These are phyloP conservation scores for Mixornis gularis DNA, from an alignment of 2,113 vertebrate genomes.

Conservation along the genomic window DNA sequence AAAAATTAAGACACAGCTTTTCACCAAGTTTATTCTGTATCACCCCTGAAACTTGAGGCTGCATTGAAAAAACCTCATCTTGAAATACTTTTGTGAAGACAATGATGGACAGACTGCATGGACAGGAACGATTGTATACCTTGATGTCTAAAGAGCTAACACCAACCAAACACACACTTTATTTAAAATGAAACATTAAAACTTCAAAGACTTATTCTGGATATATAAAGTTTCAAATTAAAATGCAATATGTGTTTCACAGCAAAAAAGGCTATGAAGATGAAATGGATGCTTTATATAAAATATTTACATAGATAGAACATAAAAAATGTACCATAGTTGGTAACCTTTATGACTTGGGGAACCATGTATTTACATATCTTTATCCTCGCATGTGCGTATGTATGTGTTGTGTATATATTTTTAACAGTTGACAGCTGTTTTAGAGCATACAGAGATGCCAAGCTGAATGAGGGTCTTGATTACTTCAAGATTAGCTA, in stretches of 20 bases:
- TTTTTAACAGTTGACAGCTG: constrained; percentile 89
- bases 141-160: neutral
- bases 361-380: constrained; percentile 78
- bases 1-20: neutral
- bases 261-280: constrained; percentile 52
- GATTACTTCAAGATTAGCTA: constrained; percentile 91
- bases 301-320: constrained; percentile 76
- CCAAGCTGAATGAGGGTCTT: constrained; percentile 85
- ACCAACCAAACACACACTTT: neutral
- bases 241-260: constrained; percentile 66
- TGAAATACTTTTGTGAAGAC: neutral
- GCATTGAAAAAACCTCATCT: neutral
- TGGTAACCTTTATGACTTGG: constrained; percentile 77
- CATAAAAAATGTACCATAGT: constrained; percentile 68
- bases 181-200: constrained; percentile 31
- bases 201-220: constrained; percentile 2
- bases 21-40: neutral
- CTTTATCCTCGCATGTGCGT: constrained; percentile 72
- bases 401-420: constrained; percentile 85
- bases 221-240: constrained; percentile 59
- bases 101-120: neutral
- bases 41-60: neutral
- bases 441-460: constrained; percentile 86
- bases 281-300: constrained; percentile 72
- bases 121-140: neutral